phyloP scores from a whole-genome alignment of 2,888 invertebrate species.

The Melinopterus prodromus region DNA sequence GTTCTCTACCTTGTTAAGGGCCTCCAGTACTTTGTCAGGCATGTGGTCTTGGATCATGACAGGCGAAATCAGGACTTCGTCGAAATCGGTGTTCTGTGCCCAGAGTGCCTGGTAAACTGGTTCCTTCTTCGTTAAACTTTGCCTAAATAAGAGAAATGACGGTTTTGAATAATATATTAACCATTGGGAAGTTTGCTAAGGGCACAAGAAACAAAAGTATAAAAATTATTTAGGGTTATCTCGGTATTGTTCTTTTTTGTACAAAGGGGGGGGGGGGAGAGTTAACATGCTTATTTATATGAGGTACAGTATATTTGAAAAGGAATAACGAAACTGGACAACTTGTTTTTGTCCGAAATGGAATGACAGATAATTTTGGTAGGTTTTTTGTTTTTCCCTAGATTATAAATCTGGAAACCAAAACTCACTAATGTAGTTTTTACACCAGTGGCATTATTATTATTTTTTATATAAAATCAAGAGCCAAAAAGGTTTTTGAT shows the following conservation, averaged over 20 bases:
- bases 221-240: constrained; percentile 10
- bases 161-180: constrained; percentile 31
- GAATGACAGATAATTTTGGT: no score
- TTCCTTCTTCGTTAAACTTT: constrained; percentile 73
- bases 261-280: background rate
- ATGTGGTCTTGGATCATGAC: constrained; percentile 92
- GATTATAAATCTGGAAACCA: no score
- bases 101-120: constrained; percentile 89
- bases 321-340: no score
- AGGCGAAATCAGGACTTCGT: constrained; percentile 87
- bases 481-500: no score
- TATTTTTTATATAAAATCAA: no score
- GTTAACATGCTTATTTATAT: constrained; percentile 9
- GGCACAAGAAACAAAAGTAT: constrained; percentile 16
- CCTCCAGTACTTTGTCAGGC: constrained; percentile 86
- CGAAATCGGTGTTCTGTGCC: constrained; percentile 85
- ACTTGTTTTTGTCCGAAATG: no score
- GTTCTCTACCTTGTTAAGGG: constrained; percentile 79
- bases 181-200: background rate
- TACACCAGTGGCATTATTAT: no score
- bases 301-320: background rate
- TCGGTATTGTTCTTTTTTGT: background rate
- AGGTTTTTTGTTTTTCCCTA: no score
- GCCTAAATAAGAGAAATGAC: constrained; percentile 59
- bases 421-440: no score